phyloP scores from a whole-genome alignment of 2,797 vertebrate genomes.

The Prunella strophiata region DNA sequence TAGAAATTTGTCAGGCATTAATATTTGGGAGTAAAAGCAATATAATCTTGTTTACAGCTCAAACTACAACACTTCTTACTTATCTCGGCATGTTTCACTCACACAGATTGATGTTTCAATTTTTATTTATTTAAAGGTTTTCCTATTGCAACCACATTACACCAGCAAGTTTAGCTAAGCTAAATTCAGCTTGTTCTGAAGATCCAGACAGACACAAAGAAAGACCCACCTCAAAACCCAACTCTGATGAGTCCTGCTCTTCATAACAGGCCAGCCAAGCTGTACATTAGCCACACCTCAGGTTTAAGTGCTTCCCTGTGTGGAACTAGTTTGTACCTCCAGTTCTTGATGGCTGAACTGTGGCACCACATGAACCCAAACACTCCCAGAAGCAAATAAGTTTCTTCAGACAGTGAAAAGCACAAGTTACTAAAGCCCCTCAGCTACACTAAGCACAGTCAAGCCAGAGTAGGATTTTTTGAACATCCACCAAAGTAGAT shows the following conservation, averaged over 20 bases:
- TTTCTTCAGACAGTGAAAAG: neutral
- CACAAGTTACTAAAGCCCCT: neutral
- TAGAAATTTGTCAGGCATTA: neutral
- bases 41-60: neutral
- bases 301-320: neutral
- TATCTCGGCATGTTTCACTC: neutral
- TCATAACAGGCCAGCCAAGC: neutral
- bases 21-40: neutral
- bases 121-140: neutral
- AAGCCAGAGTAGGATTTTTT: neutral
- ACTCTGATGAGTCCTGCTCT: neutral
- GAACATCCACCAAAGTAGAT: neutral
- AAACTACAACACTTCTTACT: neutral
- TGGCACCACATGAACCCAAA: neutral
- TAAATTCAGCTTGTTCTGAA: neutral
- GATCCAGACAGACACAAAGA: neutral
- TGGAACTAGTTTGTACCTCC: neutral
- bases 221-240: neutral
- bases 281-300: neutral
- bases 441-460: neutral
- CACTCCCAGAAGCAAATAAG: neutral
- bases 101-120: neutral
- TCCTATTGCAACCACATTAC: neutral
- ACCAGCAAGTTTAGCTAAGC: neutral
- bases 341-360: neutral